Conservation (phyloP, 2,113 vertebrate species). For the Myodes glareolus region DNA sequence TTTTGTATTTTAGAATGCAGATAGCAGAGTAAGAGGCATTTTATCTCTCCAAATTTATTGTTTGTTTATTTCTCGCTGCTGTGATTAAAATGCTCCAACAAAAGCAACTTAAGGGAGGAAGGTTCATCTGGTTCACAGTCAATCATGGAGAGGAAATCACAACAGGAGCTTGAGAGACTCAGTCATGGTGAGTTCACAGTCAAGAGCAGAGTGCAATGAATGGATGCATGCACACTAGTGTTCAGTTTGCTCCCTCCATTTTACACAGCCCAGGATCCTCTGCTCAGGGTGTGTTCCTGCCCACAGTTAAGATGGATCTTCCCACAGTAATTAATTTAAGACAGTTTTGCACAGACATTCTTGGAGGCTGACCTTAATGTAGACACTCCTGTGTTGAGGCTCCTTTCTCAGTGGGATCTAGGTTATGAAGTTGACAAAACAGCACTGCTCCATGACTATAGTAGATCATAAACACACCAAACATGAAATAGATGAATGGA, state of each 20-base stretch:
- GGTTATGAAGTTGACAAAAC: background rate
- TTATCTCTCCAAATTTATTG: background rate
- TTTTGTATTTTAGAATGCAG: conserved; percentile 8
- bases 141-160: background rate
- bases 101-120: background rate
- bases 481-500: background rate
- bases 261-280: background rate
- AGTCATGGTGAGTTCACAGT: background rate
- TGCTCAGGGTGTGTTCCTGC: background rate
- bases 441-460: background rate
- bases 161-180: background rate
- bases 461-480: background rate
- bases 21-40: background rate
- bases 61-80: background rate
- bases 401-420: background rate
- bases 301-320: background rate
- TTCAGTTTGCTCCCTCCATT: no score
- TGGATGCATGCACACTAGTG: background rate
- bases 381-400: no score
- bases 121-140: no score
- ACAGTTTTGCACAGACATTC: background rate
- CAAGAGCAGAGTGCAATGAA: background rate
- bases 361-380: background rate
- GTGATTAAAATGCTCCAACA: background rate
- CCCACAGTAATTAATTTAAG: no score